Conservation (phyloP, 2,797 vertebrate genomes). For the Hirundo rustica region DNA sequence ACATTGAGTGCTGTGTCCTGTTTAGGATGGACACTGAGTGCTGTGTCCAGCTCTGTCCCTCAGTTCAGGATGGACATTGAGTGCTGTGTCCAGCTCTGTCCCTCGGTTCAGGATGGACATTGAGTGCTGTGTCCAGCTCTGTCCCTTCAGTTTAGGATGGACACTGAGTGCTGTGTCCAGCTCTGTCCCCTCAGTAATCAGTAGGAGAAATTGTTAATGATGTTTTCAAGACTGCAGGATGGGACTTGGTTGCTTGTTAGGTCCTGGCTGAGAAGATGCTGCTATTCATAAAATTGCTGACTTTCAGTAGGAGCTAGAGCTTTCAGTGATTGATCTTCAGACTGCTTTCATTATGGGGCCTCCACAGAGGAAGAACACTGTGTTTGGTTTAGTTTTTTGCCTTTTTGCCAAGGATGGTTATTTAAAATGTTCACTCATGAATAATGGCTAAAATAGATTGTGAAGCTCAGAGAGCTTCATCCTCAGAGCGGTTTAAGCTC, state of each 20-base stretch:
- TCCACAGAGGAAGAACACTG: neutral
- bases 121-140: too few species aligned
- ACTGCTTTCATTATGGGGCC: neutral
- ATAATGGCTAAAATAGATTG: neutral
- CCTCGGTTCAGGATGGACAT: too few species aligned
- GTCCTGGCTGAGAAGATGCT: neutral
- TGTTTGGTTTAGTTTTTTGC: neutral
- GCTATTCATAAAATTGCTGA: neutral
- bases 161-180: too few species aligned
- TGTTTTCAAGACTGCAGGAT: neutral
- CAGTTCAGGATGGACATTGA: too few species aligned
- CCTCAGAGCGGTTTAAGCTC: neutral
- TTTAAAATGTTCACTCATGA: neutral
- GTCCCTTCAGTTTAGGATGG: too few species aligned
- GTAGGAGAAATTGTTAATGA: neutral
- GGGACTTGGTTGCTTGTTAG: neutral
- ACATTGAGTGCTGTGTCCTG: too few species aligned
- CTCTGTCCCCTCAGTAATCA: too few species aligned
- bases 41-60: too few species aligned
- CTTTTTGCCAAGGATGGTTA: neutral
- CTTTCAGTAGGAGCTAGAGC: neutral
- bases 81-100: too few species aligned
- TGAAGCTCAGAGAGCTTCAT: neutral
- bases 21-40: too few species aligned
- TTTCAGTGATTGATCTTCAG: neutral